A percentile compares a stretch with the other conserved stretches of the same genome.
These are phyloP conservation scores for Leucophenga maculata DNA, from an alignment of 2,888 invertebrate species.

Conservation along the genomic window DNA sequence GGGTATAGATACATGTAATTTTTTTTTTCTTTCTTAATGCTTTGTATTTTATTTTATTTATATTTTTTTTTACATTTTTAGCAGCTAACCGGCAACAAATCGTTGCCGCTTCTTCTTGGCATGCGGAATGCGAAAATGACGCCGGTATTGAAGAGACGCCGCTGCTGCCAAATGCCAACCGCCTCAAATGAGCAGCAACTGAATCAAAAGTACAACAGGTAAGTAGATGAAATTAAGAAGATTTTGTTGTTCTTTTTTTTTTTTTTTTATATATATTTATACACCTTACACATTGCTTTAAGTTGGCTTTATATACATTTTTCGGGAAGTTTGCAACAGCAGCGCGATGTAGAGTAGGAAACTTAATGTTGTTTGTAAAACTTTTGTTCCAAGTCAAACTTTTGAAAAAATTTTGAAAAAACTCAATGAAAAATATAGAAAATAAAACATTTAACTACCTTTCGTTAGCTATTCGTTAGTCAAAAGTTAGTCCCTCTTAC, in stretches of 20 bases:
- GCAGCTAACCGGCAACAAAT: conserved; percentile 42
- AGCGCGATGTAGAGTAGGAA: no score
- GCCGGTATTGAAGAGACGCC: neutral
- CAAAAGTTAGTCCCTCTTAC: no score
- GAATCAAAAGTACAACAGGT: conserved; percentile 29
- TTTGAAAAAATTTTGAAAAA: no score
- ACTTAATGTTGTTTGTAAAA: no score
- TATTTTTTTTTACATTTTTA: neutral
- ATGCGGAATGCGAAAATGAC: conserved; percentile 19
- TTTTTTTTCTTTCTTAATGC: no score
- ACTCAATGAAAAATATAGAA: no score
- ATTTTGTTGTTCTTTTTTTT: conserved; percentile 31
- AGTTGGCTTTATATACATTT: no score
- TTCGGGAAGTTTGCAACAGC: no score
- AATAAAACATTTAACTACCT: no score
- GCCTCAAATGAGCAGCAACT: neutral
- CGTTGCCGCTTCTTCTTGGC: conserved; percentile 36
- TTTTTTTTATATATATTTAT: conserved; percentile 14
- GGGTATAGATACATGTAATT: neutral
- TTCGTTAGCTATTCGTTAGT: no score
- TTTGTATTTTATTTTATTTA: conserved; percentile 14
- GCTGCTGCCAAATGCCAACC: neutral
- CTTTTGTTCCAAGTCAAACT: no score
- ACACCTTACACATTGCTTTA: no score
- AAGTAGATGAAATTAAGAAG: conserved; percentile 60